Evolutionary conservation across 2,888 invertebrate genomes (phyloP).

Genomic region (Eumacrocentrus americanus): DNA sequence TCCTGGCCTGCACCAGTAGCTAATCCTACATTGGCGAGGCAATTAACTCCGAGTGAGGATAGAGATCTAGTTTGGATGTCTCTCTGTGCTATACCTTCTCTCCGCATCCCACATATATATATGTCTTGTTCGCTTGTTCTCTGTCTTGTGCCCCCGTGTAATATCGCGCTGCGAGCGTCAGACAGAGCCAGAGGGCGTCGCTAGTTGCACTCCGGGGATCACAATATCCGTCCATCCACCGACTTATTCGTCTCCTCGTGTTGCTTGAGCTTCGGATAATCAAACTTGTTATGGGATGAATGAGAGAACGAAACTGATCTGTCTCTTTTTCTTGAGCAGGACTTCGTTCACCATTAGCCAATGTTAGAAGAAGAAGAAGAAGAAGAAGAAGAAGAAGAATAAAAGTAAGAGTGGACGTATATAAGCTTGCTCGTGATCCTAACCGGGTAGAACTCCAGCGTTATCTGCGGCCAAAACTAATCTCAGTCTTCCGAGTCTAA

Average conservation of each 20-base stretch:
- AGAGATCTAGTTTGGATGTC: constrained; percentile 43
- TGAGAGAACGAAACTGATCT: not conserved
- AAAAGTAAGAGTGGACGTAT: not conserved
- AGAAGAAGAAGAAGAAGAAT: not conserved
- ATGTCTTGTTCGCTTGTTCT: constrained; percentile 6
- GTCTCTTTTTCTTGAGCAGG: not conserved
- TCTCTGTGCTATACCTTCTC: constrained; percentile 25
- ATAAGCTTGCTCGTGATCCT: not conserved
- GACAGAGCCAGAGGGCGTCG: constrained; percentile 10
- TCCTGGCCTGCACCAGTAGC: constrained; percentile 36
- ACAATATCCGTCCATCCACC: constrained; percentile 43
- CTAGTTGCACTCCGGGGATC: constrained; percentile 37
- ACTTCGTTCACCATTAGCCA: not conserved
- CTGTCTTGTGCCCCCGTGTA: constrained; percentile 36
- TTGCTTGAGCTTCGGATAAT: not conserved
- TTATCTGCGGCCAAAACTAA: constrained; percentile 6
- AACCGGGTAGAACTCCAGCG: not conserved
- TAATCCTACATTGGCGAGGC: constrained; percentile 54
- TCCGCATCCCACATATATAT: constrained; percentile 18
- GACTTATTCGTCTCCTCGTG: not conserved
- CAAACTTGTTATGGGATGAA: not conserved
- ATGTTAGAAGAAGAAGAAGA: not conserved
- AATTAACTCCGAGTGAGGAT: constrained; percentile 51
- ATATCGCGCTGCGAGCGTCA: constrained; percentile 36
- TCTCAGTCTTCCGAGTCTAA: not conserved